These are phyloP conservation scores for Bucco capensis DNA, from an alignment of 2,113 vertebrate species.

Conservation along the genomic window DNA sequence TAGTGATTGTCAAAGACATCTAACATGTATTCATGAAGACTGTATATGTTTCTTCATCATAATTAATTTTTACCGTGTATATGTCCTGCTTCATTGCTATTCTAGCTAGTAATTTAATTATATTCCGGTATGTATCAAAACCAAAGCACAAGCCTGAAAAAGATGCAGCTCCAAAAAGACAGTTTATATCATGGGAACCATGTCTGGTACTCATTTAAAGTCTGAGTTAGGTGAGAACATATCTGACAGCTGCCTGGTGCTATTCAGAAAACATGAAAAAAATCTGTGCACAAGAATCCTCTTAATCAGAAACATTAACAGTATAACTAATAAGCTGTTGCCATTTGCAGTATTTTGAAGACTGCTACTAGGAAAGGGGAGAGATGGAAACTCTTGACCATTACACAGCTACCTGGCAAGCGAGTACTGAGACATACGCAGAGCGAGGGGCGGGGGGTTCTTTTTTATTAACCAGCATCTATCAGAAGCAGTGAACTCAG, in stretches of 20 bases:
- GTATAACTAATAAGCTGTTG: background rate
- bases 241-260: background rate
- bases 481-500: background rate
- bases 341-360: background rate
- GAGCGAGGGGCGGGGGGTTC: background rate
- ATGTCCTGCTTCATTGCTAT: background rate
- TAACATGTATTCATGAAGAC: background rate
- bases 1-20: constrained; percentile 29
- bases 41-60: background rate
- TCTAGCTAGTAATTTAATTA: constrained; percentile 22
- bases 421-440: background rate
- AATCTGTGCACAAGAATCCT: background rate
- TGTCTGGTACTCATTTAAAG: background rate
- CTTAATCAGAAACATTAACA: background rate
- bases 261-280: background rate
- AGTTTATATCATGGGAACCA: background rate
- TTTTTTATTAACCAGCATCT: background rate
- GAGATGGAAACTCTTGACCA: background rate
- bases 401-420: background rate
- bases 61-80: constrained; percentile 18
- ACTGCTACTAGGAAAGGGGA: background rate
- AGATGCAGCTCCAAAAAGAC: background rate
- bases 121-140: background rate
- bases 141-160: background rate
- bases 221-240: background rate